Evolutionary conservation across 2,888 invertebrate genomes (phyloP), one percentile per base, ranked within the genome.

Genomic region (Acanthosepion lycidas): DNA sequence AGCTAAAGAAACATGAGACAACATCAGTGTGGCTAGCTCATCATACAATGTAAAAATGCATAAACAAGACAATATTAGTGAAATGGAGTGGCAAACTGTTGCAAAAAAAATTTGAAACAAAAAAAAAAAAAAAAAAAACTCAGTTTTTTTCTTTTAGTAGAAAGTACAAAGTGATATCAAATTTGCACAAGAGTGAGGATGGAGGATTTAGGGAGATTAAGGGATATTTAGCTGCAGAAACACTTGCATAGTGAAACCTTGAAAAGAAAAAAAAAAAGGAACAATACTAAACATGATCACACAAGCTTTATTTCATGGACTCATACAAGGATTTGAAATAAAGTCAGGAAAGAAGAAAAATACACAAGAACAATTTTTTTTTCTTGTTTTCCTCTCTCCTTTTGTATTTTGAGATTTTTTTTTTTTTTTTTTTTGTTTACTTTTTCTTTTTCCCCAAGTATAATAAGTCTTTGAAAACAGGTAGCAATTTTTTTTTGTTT

Each of bases 241-340:
- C 93, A 93, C 93, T 93, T 93, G 93, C n/a, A 49, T 93, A 78
- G 78, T 78, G 78, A 78, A 93, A 93, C 93, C 53, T 93, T 93
- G 42, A 93, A 93, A 53, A 53, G 93, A 48, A 93, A 93, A 53
- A 33, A 33, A 93, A 93, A 93, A 93, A 93, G 53, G 93, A 93
- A 93, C 93, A 93, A 93, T 93, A 53, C 93, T 93, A 93, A 51
- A 93, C 93, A 93, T 93, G 93, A 93, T 93, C 93, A 93, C 93
- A 93, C 93, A 93, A 93, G 93, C 93, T 93, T 93, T 93, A 93
- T 93, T 93, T 93, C 93, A 93, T 93, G 93, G 93, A 93, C 93
- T 93, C 51, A 93, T 93, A 93, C 93, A 93, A 93, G 51, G 49
- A 53, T 93, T 93, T 93, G 93, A 93, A 93, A 93, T 93, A 93